Evolutionary conservation across 2,797 vertebrate species (phyloP).

Genomic region (Tamandua tetradactyla): DNA sequence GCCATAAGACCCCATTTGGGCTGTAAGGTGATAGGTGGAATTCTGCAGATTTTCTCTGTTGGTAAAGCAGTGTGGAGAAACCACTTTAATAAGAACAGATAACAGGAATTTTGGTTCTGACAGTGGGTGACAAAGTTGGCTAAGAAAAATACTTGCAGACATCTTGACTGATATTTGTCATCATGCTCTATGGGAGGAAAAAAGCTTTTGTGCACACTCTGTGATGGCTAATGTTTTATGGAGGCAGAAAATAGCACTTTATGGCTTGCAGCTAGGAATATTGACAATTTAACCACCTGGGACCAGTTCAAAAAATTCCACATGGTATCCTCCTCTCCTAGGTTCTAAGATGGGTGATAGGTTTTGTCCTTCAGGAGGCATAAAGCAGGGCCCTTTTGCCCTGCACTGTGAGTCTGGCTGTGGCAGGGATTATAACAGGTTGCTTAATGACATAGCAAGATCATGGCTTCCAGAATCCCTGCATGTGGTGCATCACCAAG

Average conservation of each 20-base stretch:
- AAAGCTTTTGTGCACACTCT: neutral
- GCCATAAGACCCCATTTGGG: neutral
- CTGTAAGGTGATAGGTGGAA: neutral
- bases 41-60: slow-evolving; percentile 11
- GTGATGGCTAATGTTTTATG: neutral
- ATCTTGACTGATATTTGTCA: neutral
- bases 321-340: neutral
- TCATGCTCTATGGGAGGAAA: neutral
- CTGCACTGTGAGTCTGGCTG: neutral
- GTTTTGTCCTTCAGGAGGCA: neutral
- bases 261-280: neutral
- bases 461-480: slow-evolving; percentile 29
- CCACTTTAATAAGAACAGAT: neutral
- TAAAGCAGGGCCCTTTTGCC: neutral
- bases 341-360: neutral
- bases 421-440: neutral
- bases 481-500: neutral
- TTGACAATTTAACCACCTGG: neutral
- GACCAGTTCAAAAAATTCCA: slow-evolving; percentile 21
- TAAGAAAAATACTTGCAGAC: neutral
- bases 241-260: slow-evolving; percentile 31
- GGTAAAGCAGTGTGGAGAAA: slow-evolving; percentile 23
- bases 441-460: neutral
- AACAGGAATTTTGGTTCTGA: slow-evolving; percentile 24
- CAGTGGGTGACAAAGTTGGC: neutral